phyloP scores from a whole-genome alignment of 2,797 vertebrate genomes.

The Smutsia temminckii region DNA sequence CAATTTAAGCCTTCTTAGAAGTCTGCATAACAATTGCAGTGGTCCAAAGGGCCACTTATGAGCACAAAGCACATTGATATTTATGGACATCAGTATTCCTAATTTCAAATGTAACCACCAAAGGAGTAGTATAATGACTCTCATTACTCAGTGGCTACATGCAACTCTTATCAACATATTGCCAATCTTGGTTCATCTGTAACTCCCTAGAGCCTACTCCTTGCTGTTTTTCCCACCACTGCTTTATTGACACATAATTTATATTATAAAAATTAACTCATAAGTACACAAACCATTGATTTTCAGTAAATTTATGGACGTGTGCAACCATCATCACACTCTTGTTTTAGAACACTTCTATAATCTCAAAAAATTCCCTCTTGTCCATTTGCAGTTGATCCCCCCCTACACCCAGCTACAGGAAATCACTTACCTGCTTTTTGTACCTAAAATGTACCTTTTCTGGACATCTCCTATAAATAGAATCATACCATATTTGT shows the following conservation, averaged over 20 bases:
- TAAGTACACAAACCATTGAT: neutral
- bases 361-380: neutral
- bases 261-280: neutral
- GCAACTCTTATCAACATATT: neutral
- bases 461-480: neutral
- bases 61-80: neutral
- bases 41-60: neutral
- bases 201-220: neutral
- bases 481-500: neutral
- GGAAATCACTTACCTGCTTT: neutral
- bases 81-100: neutral
- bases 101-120: neutral
- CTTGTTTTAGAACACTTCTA: neutral
- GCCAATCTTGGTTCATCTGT: neutral
- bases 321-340: neutral
- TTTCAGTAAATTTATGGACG: neutral
- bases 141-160: neutral
- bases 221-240: neutral
- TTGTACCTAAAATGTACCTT: neutral
- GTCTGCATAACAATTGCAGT: neutral
- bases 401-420: neutral
- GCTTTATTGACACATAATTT: neutral
- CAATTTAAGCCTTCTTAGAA: constrained; percentile 3
- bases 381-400: neutral
- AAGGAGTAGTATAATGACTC: neutral